Evolutionary conservation across 2,113 vertebrate species (phyloP), one percentile per base, ranked within the genome.

Genomic region (Camarhynchus parvulus): DNA sequence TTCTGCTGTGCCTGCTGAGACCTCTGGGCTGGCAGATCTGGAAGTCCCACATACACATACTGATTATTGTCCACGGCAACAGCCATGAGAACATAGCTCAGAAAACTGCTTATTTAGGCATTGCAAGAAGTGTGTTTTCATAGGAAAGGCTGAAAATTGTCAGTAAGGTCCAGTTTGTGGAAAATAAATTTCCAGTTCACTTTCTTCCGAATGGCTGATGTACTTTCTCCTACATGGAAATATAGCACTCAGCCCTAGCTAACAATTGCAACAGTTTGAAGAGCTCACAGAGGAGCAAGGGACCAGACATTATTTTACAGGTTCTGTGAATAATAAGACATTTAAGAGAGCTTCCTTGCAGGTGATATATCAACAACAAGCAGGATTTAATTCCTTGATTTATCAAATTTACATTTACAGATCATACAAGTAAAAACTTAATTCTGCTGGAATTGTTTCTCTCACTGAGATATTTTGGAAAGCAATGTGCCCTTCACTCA

Each of bases 401-500:
- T 85, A 59, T 82, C n/a, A 53, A 78, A 94, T 37, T 83, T 92
- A 58, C 10, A 28, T 66, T 92, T 58, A 68, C 53, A 91, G 62
- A 82, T 35, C 18, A 89, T 64, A 17, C 7, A 73, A 76, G 13
- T 76, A 73, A 85, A 91, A 95, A 37, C 21, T 82, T 79, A 90
- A 73, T 89, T 95, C 50, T 83, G 9, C 12, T 47, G 41, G 30
- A 73, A 25, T 61, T 62, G 41, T 42, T 79, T 91, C 59, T 85
- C 61, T 83, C 44, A 59, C 23, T 33, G 39, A 88, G 53, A 25
- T 90, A 50, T 81, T 94, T 80, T 85, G 69, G n/a, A 86, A 87
- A 95, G 33, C 33, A 69, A 39, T 55, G 17, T 93, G 72, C 75
- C 87, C 84, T 96, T 97, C 63, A 44, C 21, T 74, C 53, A 47